Conservation (phyloP, 2,113 vertebrate species). For the Echinops telfairi region DNA sequence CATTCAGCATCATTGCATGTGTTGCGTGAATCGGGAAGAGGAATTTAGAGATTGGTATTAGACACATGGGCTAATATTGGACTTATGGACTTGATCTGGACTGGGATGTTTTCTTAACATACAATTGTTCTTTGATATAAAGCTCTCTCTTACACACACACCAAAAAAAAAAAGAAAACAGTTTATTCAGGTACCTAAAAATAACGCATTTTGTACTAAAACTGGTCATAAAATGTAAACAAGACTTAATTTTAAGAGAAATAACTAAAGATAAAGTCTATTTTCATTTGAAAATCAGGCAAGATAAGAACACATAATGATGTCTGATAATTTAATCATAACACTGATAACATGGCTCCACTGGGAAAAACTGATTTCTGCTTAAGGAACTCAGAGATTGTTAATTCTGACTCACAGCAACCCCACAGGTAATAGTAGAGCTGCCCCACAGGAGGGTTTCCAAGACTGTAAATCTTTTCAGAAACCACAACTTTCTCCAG, state of each 20-base stretch:
- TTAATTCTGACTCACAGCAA: no score
- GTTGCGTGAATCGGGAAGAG: no score
- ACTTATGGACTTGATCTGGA: no score
- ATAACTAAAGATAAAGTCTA: conserved; percentile 33
- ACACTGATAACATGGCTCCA: background rate
- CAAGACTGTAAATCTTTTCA: no score
- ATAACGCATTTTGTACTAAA: conserved; percentile 32
- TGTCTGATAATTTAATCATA: background rate
- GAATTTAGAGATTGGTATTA: no score
- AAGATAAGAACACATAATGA: conserved; percentile 12
- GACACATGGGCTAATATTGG: no score
- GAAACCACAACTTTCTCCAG: background rate
- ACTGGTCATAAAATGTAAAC: conserved; percentile 37
- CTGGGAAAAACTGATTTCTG: background rate
- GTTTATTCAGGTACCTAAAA: conserved; percentile 50
- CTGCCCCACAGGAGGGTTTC: no score
- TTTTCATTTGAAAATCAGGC: conserved; percentile 56
- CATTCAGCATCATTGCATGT: no score
- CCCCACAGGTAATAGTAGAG: no score
- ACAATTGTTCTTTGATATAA: no score
- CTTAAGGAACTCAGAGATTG: background rate
- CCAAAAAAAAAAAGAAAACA: background rate
- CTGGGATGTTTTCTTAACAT: no score
- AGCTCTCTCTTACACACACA: no score
- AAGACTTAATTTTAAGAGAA: conserved; percentile 36